Percentiles rank a stretch among this genome's conserved stretches.
Evolutionary conservation across 2,113 vertebrate genomes (phyloP).

Genomic region (Todiramphus chloris): DNA sequence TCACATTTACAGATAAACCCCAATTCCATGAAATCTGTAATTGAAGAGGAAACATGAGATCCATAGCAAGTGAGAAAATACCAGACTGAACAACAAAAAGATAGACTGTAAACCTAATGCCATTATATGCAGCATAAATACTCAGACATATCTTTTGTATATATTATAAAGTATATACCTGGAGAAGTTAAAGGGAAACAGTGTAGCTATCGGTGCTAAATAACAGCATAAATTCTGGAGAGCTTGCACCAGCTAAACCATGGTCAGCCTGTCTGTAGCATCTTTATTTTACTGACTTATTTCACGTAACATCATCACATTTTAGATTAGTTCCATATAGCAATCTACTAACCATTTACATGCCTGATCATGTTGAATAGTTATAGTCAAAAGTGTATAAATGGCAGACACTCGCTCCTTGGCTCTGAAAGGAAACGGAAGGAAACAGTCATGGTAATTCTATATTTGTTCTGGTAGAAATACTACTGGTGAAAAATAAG

Average conservation of each 20-base stretch:
- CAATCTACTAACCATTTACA: neutral
- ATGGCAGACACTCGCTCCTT: neutral
- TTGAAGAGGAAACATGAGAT: conserved; percentile 19
- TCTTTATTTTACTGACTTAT: neutral
- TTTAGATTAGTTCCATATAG: neutral
- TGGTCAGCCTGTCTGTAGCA: neutral
- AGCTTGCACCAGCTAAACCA: neutral
- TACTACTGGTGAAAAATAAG: neutral
- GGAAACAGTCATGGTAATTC: neutral
- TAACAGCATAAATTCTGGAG: neutral
- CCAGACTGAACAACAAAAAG: neutral
- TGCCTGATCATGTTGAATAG: neutral
- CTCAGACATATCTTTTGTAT: neutral
- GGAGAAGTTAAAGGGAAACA: neutral
- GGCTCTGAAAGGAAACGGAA: neutral
- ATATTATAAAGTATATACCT: neutral
- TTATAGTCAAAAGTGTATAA: neutral
- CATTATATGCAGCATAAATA: neutral
- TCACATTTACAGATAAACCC: conserved; percentile 36
- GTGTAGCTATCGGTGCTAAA: neutral
- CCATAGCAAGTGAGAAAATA: conserved; percentile 16
- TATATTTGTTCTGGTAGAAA: neutral
- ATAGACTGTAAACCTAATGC: neutral
- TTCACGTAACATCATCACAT: neutral
- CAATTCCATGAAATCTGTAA: conserved; percentile 37